Evolutionary conservation across 1,140 invertebrate species (phyloP).

Genomic region (Apis mellifera): DNA sequence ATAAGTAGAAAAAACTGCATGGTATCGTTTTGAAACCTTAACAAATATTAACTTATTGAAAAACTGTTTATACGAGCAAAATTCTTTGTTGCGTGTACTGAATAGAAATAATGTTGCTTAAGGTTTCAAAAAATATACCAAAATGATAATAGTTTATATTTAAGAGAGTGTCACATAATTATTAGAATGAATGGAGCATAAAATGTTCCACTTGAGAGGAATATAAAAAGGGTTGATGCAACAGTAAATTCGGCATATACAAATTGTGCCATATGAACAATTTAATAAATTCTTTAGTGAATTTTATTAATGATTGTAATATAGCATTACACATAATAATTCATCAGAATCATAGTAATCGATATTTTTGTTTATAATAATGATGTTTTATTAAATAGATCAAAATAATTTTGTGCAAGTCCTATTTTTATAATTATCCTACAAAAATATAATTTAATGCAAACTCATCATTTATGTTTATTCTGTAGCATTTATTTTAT

Average conservation of each 20-base stretch:
- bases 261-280: conserved; percentile 50
- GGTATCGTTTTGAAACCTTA: conserved; percentile 68
- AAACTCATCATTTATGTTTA: conserved; percentile 1
- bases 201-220: conserved; percentile 66
- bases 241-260: conserved; percentile 66
- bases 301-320: conserved; percentile 45
- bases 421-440: conserved; percentile 28
- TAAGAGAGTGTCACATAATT: conserved; percentile 70
- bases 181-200: conserved; percentile 65
- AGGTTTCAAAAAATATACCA: conserved; percentile 59
- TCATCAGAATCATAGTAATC: conserved; percentile 42
- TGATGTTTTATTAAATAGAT: conserved; percentile 16
- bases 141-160: conserved; percentile 69
- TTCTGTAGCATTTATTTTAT: conserved; percentile 27
- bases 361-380: conserved; percentile 22
- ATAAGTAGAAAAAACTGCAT: conserved; percentile 56
- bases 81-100: conserved; percentile 28
- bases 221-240: conserved; percentile 72
- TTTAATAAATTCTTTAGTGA: conserved; percentile 47
- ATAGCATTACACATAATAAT: conserved; percentile 43
- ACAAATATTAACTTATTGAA: conserved; percentile 67
- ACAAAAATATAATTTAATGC: conserved; percentile 15
- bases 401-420: conserved; percentile 29
- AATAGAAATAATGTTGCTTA: conserved; percentile 48
- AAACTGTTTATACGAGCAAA: conserved; percentile 49